Evolutionary conservation across 2,888 invertebrate species (phyloP).

Genomic region (Mesochorus sp.): DNA sequence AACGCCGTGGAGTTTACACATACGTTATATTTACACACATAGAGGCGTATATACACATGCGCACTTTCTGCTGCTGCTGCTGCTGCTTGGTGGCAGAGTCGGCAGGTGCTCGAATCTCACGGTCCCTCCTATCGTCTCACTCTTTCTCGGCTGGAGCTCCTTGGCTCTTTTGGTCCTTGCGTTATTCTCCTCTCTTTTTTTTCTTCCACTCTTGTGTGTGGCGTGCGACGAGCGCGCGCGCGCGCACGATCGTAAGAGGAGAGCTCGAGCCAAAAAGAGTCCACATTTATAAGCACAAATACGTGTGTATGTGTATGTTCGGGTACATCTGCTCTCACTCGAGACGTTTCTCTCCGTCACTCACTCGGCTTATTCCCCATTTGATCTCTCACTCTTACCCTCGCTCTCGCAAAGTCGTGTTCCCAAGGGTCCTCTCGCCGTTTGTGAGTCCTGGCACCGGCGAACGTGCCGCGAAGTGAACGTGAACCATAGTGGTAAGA

Average conservation of each 20-base stretch:
- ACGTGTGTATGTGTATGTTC: constrained; percentile 37
- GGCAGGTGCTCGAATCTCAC: constrained; percentile 76
- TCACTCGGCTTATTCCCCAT: constrained; percentile 2
- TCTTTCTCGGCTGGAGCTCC: constrained; percentile 63
- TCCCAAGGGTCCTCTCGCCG: constrained; percentile 59
- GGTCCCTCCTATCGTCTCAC: constrained; percentile 67
- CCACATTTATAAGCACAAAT: constrained; percentile 5
- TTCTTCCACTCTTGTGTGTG: constrained; percentile 44
- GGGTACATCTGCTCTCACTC: constrained; percentile 67
- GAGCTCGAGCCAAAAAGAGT: constrained; percentile 43
- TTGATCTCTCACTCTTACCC: constrained; percentile 13
- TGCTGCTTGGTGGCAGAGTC: constrained; percentile 62
- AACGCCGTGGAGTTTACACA: constrained; percentile 27
- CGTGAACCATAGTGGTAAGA: constrained; percentile 20
- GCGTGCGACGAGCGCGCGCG: constrained; percentile 56
- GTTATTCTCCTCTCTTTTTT: constrained; percentile 44
- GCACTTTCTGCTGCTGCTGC: constrained; percentile 37
- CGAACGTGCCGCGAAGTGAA: constrained; percentile 52
- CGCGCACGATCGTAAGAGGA: constrained; percentile 49
- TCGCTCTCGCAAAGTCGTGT: constrained; percentile 36
- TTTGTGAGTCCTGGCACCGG: constrained; percentile 53
- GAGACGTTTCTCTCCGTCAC: constrained; percentile 44
- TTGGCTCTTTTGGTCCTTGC: constrained; percentile 56
- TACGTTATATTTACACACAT: background rate
- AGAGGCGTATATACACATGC: constrained; percentile 27